Percentiles rank a stretch among this genome's conserved stretches.
Conservation (phyloP, 2,113 vertebrate genomes). For the Bothrops jararaca region DNA sequence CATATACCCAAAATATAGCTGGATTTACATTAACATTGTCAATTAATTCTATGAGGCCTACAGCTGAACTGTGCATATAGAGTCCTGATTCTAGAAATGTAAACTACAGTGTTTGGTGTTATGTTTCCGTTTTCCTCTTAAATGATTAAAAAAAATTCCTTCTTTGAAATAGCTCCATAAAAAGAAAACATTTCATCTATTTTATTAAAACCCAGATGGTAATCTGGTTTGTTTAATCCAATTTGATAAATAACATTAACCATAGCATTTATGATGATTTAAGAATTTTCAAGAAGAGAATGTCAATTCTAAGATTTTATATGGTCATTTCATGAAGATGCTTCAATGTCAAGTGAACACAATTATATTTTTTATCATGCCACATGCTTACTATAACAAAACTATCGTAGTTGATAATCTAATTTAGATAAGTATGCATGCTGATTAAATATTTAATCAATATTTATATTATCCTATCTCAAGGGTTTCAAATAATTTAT, state of each 20-base stretch:
- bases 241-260: slow-evolving; percentile 42
- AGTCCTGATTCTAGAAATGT: not conserved
- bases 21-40: not conserved
- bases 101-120: slow-evolving; percentile 5
- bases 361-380: accelerated
- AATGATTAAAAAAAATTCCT: slow-evolving; percentile 18
- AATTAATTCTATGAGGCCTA: not conserved
- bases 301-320: not conserved
- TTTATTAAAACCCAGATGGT: slow-evolving; percentile 24
- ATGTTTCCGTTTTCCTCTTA: not conserved
- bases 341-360: not conserved
- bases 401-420: accelerated
- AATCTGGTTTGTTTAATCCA: slow-evolving; percentile 46
- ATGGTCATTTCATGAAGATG: slow-evolving; percentile 14
- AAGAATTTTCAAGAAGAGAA: slow-evolving; percentile 27
- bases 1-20: not conserved
- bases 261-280: slow-evolving; percentile 33
- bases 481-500: not conserved
- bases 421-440: not conserved
- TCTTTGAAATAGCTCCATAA: slow-evolving; percentile 18
- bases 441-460: not conserved
- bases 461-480: not conserved
- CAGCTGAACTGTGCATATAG: accelerated
- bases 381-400: not conserved
- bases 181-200: slow-evolving; percentile 21